These are phyloP conservation scores for Aphelinus atriplicis DNA, from an alignment of 1,140 invertebrate species.

Conservation along the genomic window DNA sequence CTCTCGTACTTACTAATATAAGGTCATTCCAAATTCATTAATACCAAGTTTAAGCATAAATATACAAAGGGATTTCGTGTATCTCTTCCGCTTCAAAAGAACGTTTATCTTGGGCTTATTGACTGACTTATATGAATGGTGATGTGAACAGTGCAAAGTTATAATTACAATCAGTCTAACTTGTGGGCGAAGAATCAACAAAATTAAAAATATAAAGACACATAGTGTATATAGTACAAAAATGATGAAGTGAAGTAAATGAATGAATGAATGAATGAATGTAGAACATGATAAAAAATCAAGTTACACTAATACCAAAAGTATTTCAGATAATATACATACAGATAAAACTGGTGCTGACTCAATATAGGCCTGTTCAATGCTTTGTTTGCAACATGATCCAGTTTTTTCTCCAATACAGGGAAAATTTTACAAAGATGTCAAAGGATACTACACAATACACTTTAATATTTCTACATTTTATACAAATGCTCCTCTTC, in stretches of 20 bases:
- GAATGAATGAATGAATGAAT: not conserved
- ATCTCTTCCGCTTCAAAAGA: conserved; percentile 18
- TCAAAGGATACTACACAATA: conserved; percentile 36
- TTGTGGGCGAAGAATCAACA: conserved; percentile 11
- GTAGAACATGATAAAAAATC: conserved; percentile 5
- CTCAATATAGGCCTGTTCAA: conserved; percentile 30
- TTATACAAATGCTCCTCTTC: conserved; percentile 40
- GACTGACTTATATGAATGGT: conserved; percentile 8
- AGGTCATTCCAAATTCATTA: conserved; percentile 16
- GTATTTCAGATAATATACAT: conserved; percentile 16
- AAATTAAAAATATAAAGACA: conserved; percentile 26
- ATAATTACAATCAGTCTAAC: conserved; percentile 6
- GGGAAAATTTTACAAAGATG: conserved; percentile 37
- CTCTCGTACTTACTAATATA: not conserved
- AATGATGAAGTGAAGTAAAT: conserved; percentile 26
- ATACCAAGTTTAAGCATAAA: conserved; percentile 27
- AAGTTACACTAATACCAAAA: conserved; percentile 14
- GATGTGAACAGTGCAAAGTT: conserved; percentile 10
- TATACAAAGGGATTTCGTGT: conserved; percentile 30
- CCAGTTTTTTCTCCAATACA: conserved; percentile 20
- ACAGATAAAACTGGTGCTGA: conserved; percentile 29
- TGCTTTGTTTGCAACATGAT: not conserved
- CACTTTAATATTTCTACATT: conserved; percentile 37
- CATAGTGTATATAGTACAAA: conserved; percentile 30
- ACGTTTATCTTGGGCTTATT: conserved; percentile 4